Percentiles rank a stretch among this genome's conserved stretches.
Evolutionary conservation across 2,113 vertebrate genomes (phyloP).

Genomic region (Meleagris gallopavo): DNA sequence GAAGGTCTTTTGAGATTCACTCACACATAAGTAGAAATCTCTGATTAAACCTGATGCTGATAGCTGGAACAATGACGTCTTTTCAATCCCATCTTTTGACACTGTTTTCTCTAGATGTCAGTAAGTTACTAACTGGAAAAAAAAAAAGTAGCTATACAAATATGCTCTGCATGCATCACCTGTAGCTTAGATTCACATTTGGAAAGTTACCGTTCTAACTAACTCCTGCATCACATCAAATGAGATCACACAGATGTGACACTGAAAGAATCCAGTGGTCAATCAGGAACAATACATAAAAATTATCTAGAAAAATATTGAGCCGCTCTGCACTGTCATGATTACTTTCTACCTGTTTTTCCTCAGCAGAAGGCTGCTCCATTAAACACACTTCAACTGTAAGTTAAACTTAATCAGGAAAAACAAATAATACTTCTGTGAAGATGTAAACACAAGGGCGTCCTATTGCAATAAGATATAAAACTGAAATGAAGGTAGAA

Average conservation of each 20-base stretch:
- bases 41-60: rapidly evolving
- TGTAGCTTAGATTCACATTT: neutral
- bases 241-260: neutral
- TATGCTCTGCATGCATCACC: neutral
- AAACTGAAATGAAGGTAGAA: neutral
- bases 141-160: neutral
- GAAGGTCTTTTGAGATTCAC: neutral
- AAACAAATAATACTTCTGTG: neutral
- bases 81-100: neutral
- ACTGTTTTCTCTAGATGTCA: neutral
- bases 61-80: neutral
- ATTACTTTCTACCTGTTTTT: neutral
- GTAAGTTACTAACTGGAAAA: neutral
- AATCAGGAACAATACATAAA: neutral
- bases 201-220: neutral
- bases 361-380: neutral
- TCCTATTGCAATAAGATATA: neutral
- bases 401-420: neutral
- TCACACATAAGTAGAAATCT: neutral
- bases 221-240: neutral
- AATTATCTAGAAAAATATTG: neutral
- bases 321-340: neutral
- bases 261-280: neutral
- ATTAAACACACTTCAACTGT: neutral
- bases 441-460: neutral